Percentiles rank a stretch among this genome's conserved stretches.
Evolutionary conservation across 2,888 invertebrate species (phyloP).

Genomic region (Agonopterix arenella): DNA sequence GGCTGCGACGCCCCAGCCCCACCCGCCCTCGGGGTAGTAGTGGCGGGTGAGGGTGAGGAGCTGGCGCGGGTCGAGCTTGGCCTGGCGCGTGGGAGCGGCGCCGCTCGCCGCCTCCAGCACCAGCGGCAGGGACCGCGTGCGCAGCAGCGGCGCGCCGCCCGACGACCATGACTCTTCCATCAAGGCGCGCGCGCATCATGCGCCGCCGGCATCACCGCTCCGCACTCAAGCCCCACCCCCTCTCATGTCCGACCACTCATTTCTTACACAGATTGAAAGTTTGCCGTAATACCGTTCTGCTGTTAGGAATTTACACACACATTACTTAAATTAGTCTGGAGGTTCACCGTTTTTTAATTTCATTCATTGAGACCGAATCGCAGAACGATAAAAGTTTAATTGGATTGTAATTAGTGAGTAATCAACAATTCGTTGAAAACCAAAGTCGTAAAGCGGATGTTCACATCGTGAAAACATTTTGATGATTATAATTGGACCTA

Average conservation of each 20-base stretch:
- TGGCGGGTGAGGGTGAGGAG: constrained; percentile 84
- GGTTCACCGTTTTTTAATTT: constrained; percentile 13
- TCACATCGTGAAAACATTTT: background rate
- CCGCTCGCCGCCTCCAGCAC: constrained; percentile 73
- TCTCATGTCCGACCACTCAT: constrained; percentile 52
- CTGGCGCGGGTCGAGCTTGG: constrained; percentile 73
- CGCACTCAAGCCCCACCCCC: constrained; percentile 20
- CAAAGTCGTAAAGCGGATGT: too few species aligned
- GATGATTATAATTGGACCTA: background rate
- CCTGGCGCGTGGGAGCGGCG: constrained; percentile 61
- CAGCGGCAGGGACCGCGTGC: constrained; percentile 82
- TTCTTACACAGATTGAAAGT: background rate
- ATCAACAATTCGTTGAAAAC: too few species aligned
- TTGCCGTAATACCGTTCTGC: too few species aligned
- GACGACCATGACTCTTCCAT: constrained; percentile 77
- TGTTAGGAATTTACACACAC: too few species aligned
- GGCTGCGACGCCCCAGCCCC: constrained; percentile 89
- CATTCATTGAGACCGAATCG: too few species aligned
- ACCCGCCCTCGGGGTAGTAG: constrained; percentile 92
- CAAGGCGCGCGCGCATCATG: constrained; percentile 68
- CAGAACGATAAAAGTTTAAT: too few species aligned
- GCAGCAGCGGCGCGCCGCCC: constrained; percentile 78
- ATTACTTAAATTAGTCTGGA: background rate
- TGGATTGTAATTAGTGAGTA: too few species aligned
- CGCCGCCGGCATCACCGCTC: constrained; percentile 58